phyloP scores from a whole-genome alignment of 2,888 invertebrate species.

The Caradrina clavipalpis region DNA sequence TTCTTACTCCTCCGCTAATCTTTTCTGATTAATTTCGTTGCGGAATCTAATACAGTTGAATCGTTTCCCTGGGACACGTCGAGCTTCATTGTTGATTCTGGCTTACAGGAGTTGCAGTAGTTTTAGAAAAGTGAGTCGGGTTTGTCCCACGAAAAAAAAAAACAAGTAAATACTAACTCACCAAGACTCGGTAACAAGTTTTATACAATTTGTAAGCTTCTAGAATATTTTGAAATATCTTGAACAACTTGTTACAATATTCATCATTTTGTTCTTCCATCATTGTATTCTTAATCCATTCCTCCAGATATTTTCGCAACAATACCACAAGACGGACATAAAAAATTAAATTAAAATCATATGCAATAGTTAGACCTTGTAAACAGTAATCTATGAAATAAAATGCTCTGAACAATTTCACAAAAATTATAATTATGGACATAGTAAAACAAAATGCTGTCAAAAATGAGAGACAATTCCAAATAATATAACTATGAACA shows the following conservation, averaged over 20 bases:
- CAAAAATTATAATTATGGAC: background rate
- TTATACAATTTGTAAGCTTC: background rate
- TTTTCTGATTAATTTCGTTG: too few relatives aligned
- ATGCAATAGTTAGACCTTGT: background rate
- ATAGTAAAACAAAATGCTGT: background rate
- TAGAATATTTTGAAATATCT: slow-evolving; percentile 2
- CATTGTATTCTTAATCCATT: background rate
- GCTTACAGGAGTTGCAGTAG: too few relatives aligned
- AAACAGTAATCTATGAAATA: background rate
- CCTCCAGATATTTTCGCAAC: background rate
- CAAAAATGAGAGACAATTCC: background rate
- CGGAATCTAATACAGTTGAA: too few relatives aligned
- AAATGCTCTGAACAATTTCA: background rate
- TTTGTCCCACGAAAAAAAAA: too few relatives aligned
- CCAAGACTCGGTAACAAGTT: background rate
- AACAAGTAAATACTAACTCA: slow-evolving; percentile 3
- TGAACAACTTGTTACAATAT: background rate
- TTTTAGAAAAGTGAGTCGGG: too few relatives aligned
- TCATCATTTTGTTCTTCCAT: background rate
- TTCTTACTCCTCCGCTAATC: too few relatives aligned
- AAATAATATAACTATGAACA: background rate
- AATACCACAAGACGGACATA: background rate
- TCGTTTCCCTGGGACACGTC: too few relatives aligned
- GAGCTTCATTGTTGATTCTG: too few relatives aligned
- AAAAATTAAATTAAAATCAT: slow-evolving; percentile 3